phyloP scores from a whole-genome alignment of 2,113 vertebrate genomes.

The Gavialis gangeticus region DNA sequence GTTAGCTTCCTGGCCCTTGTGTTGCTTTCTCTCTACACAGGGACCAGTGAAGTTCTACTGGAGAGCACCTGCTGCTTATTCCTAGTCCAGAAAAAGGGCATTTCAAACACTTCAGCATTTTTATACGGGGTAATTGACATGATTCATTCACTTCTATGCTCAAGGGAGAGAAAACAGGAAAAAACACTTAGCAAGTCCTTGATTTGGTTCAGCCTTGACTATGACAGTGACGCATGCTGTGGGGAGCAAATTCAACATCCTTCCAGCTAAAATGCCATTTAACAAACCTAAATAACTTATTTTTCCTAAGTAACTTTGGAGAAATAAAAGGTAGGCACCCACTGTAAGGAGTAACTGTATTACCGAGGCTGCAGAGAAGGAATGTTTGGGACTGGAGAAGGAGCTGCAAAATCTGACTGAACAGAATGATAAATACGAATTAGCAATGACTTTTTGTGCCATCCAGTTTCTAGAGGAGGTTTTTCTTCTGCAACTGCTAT shows the following conservation, averaged over 20 bases:
- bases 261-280: constrained; percentile 63
- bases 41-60: neutral
- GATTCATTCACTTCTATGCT: constrained; percentile 52
- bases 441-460: constrained; percentile 48
- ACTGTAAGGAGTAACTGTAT: constrained; percentile 60
- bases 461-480: constrained; percentile 27
- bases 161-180: constrained; percentile 56
- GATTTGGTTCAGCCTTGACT: neutral
- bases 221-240: constrained; percentile 48
- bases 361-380: constrained; percentile 60
- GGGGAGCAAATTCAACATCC: constrained; percentile 27
- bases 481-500: constrained; percentile 51
- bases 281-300: constrained; percentile 27
- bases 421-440: constrained; percentile 65
- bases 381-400: constrained; percentile 46
- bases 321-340: constrained; percentile 62
- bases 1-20: neutral
- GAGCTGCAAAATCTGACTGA: constrained; percentile 49
- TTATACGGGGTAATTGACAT: constrained; percentile 24
- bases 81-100: neutral
- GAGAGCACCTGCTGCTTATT: constrained; percentile 10
- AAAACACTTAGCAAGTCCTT: constrained; percentile 56
- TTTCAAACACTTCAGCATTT: constrained; percentile 51
- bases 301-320: neutral
- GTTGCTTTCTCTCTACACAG: neutral